A percentile compares a stretch with the other conserved stretches of the same genome.
Conservation (phyloP, 2,113 vertebrate species). For the Neomonachus schauinslandi region DNA sequence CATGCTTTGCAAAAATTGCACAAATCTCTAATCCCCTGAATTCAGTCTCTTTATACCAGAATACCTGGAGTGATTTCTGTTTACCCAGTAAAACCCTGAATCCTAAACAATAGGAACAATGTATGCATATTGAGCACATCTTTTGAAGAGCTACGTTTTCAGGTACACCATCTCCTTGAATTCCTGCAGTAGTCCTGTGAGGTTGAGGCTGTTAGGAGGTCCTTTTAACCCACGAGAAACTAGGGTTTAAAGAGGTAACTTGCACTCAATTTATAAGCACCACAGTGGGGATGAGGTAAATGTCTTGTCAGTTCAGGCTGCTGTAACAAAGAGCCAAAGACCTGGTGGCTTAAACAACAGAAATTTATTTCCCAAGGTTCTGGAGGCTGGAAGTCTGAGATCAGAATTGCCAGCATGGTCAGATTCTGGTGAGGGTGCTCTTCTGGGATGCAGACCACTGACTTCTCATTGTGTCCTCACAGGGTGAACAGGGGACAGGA, state of each 20-base stretch:
- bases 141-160: no score
- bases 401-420: neutral
- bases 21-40: neutral
- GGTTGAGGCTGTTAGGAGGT: no score
- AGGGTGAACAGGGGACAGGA: fast-evolving
- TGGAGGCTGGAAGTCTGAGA: neutral
- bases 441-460: neutral
- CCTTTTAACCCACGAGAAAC: neutral
- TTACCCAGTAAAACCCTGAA: neutral
- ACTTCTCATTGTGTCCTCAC: neutral
- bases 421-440: neutral
- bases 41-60: neutral
- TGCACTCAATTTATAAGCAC: neutral
- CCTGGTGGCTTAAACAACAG: neutral
- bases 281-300: neutral
- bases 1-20: neutral
- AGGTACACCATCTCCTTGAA: neutral
- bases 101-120: neutral
- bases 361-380: neutral
- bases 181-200: neutral
- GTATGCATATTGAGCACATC: neutral
- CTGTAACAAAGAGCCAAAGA: neutral
- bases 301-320: neutral
- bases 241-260: neutral
- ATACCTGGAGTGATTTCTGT: neutral